phyloP scores from a whole-genome alignment of 2,888 invertebrate species.

The Bunonema sp. region DNA sequence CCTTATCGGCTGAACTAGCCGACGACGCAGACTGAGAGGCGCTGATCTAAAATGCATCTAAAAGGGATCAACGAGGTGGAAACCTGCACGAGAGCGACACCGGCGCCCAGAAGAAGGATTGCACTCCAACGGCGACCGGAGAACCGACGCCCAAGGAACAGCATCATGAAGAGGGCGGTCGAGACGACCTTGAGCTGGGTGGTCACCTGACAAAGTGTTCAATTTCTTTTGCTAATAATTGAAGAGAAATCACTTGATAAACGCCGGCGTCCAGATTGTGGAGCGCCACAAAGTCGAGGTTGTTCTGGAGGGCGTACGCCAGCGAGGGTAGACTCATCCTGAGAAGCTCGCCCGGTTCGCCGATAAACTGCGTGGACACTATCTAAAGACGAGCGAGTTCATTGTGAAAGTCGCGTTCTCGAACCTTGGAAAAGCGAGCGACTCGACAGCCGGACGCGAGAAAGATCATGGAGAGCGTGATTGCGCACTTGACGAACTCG shows the following conservation, averaged over 20 bases:
- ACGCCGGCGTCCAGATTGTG: slow-evolving; percentile 43
- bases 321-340: slow-evolving; percentile 44
- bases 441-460: no score
- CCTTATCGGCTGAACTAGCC: slow-evolving; percentile 1
- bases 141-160: slow-evolving; percentile 40
- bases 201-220: slow-evolving; percentile 27
- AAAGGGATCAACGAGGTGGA: background rate
- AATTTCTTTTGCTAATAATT: background rate
- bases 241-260: slow-evolving; percentile 29
- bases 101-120: slow-evolving; percentile 38
- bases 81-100: slow-evolving; percentile 43
- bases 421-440: no score
- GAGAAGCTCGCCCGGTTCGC: slow-evolving; percentile 35
- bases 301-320: slow-evolving; percentile 44
- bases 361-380: slow-evolving; percentile 25
- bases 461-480: slow-evolving; percentile 28
- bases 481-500: slow-evolving; percentile 30
- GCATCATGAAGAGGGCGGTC: slow-evolving; percentile 45
- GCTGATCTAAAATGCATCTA: background rate
- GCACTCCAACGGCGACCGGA: slow-evolving; percentile 39
- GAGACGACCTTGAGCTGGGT: slow-evolving; percentile 44
- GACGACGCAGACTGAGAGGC: slow-evolving; percentile 8
- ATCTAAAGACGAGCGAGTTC: slow-evolving; percentile 11
- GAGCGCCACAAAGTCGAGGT: slow-evolving; percentile 43
- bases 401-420: no score